Base-by-base conservation (phyloP, 2,888 invertebrate species). In the Trissoscelio sp. region DNA sequence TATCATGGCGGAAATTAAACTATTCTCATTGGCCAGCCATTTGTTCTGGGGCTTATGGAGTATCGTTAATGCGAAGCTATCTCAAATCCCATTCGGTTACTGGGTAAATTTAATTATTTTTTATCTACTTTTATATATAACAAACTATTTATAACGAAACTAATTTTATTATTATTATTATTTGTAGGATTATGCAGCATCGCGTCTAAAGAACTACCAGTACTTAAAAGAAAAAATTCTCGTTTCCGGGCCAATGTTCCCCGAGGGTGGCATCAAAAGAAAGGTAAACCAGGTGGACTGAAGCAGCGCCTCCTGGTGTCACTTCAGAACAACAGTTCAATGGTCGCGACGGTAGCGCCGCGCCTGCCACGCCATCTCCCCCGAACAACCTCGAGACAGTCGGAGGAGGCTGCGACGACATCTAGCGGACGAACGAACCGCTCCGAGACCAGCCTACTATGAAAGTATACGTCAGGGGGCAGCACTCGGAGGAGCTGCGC, bases 21-120 rank as follows among this genome's bases (percentile, higher is more conserved):
- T 96, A 0, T 99, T 97, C 90, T 94, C 96, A 0, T 92, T 98
- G 79, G 96, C 96, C 22, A 96, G 97, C 53, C 97, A 99, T 91
- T 94, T 99, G 77, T 96, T 99, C 90, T 99, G 99, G 99, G 94
- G 95, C 0, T 93, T 99, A 0, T 99, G 99, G 99, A 95, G 96
- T 1, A 93, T 98, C 31, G 95, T 97, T 11, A 98, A 98, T 91
- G 96, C 96, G 0, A 95, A 95, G 80, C 95, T 95, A 55, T 97
- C 97, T 1, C 95, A 96, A 88, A 98, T 98, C 87, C 95, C 97
- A 14, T 99, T 99, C 88, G 98, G 98, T 70, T 98, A 98, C 89
- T 96, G 97, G 97, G 98, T 98, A 92, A 94, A 94, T 9, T 12
- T 11, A 34, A 34, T 34, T 34, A 9, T 34, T 9, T 9, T 34